A percentile compares a stretch with the other conserved stretches of the same genome.
Conservation (phyloP, 2,113 vertebrate species). For the Syngnathoides biaculeatus region DNA sequence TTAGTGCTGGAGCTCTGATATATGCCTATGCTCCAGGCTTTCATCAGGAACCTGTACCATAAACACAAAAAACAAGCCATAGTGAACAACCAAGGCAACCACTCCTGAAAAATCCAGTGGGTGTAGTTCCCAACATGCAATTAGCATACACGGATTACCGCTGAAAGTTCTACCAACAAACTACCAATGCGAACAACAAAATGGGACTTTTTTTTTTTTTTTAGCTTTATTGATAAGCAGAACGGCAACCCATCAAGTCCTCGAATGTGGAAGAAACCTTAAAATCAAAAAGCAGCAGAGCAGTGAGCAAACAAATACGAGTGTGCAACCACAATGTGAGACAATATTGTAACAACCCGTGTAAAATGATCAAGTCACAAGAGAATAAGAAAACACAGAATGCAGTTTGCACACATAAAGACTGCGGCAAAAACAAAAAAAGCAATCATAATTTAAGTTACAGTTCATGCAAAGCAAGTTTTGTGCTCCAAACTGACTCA, state of each 20-base stretch:
- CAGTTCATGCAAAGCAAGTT: slow-evolving; percentile 45
- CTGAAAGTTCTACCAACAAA: slow-evolving; percentile 36
- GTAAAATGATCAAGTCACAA: slow-evolving; percentile 46
- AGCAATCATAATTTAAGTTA: slow-evolving; percentile 26
- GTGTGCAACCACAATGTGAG: slow-evolving; percentile 30
- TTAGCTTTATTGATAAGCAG: slow-evolving; percentile 30
- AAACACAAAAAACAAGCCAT: slow-evolving; percentile 48
- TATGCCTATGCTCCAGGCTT: slow-evolving; percentile 72
- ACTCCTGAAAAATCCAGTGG: slow-evolving; percentile 33
- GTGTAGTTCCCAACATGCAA: slow-evolving; percentile 38
- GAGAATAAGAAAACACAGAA: slow-evolving; percentile 45
- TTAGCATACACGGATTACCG: slow-evolving; percentile 35
- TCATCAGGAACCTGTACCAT: slow-evolving; percentile 67
- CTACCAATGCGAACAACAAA: slow-evolving; percentile 21
- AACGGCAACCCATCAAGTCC: slow-evolving; percentile 25
- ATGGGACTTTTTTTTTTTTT: slow-evolving; percentile 25
- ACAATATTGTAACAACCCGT: slow-evolving; percentile 31
- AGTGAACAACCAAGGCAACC: slow-evolving; percentile 32
- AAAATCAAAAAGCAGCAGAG: slow-evolving; percentile 38
- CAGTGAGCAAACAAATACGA: slow-evolving; percentile 40
- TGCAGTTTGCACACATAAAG: slow-evolving; percentile 22
- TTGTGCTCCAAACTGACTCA: slow-evolving; percentile 37
- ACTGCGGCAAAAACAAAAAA: slow-evolving; percentile 32
- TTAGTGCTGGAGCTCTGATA: slow-evolving; percentile 74
- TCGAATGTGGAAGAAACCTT: slow-evolving; percentile 25